Base-by-base conservation (phyloP, 2,113 vertebrate species). In the Sylvia atricapilla region DNA sequence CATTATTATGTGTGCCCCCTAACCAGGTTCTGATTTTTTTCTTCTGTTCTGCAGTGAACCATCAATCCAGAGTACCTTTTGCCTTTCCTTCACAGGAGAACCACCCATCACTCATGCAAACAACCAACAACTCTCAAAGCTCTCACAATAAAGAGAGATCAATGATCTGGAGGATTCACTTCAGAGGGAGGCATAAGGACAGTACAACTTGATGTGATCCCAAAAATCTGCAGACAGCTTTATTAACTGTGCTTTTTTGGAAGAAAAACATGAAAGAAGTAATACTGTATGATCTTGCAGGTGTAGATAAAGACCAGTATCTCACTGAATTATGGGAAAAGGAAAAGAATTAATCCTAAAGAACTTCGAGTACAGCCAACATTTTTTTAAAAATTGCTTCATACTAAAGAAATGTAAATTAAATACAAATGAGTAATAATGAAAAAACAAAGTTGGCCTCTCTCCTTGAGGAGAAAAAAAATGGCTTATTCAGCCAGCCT, bases 241-340 rank as follows among this genome's bases (percentile, higher is more conserved):
- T 81, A 63, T 72, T 87, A 64, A 60, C 72, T 56, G 69, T 78
- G 21, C 9, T 63, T 91, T 60, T 72, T 81, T 44, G 0, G 1
- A 49, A 91, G 52, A 56, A 95, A 87, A 87, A 84, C 44, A 82
- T 43, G 30, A 78, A 74, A 68, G 56, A 27, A 72, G 24, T 46
- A 87, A 66, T 43, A 93, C 4, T 49, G 30, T 31, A 56, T 41
- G n/a, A 84, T 81, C 56, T 44, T 78, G 28, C 62, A 93, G 77
- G 55, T 77, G 9, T 43, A 86, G 17, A 37, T 77, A 89, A 92
- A 30, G 52, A 82, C 70, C 28, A 52, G 28, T 56, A 75, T 31
- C 43, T 60, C 44, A 74, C 5, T 60, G 52, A 89, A 70, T 33
- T 72, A 74, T 3, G 23, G 20, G 30, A 82, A 89, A 4, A 72